Percentiles rank a stretch among this genome's conserved stretches.
Conservation (phyloP, 2,113 vertebrate genomes). For the Tragelaphus strepsiceros region DNA sequence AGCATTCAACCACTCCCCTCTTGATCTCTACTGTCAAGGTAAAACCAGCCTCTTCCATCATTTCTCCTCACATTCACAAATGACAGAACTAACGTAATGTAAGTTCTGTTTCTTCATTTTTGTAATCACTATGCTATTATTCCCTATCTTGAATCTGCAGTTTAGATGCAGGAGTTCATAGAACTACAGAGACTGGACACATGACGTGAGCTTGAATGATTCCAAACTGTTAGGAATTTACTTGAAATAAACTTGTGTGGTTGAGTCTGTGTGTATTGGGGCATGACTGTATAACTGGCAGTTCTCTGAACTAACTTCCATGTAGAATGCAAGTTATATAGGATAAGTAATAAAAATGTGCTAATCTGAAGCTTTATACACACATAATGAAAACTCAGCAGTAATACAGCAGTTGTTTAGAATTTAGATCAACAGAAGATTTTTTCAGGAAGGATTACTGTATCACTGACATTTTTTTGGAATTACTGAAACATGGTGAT, state of each 20-base stretch:
- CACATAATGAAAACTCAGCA: background rate
- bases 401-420: background rate
- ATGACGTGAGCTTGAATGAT: background rate
- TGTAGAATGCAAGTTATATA: background rate
- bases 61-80: background rate
- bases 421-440: background rate
- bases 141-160: background rate
- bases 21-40: background rate
- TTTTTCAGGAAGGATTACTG: background rate
- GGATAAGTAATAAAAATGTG: background rate
- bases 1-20: background rate
- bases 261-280: background rate
- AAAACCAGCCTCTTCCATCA: background rate
- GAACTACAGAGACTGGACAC: background rate
- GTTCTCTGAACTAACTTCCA: background rate
- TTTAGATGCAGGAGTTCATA: background rate
- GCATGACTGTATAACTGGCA: background rate
- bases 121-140: background rate
- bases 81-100: background rate
- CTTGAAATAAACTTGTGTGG: background rate
- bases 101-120: background rate
- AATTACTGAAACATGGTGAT: background rate
- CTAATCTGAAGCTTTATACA: background rate
- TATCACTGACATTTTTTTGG: slow-evolving; percentile 17
- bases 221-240: background rate